phyloP scores from a whole-genome alignment of 2,888 invertebrate genomes.

The Orthosia incerta region DNA sequence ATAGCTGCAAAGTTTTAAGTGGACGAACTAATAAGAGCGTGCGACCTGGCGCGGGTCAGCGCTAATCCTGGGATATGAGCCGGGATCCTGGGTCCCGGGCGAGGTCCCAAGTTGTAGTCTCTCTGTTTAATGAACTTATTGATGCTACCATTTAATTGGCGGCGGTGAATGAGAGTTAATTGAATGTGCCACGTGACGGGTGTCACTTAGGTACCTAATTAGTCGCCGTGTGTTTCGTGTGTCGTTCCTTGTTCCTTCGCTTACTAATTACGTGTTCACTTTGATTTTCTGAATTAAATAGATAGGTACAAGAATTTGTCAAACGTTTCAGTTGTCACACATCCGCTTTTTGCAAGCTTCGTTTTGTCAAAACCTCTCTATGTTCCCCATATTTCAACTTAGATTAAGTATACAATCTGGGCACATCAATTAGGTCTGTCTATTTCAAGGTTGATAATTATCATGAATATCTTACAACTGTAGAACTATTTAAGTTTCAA shows the following conservation, averaged over 20 bases:
- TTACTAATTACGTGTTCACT: background rate
- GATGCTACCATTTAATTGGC: constrained; percentile 35
- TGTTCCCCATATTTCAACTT: background rate
- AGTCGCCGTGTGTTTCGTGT: background rate
- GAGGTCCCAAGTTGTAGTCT: constrained; percentile 12
- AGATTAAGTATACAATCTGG: background rate
- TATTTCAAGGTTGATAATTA: background rate
- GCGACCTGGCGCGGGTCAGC: constrained; percentile 32
- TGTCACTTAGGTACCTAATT: constrained; percentile 23
- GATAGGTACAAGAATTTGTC: constrained; percentile 2
- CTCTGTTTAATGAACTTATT: constrained; percentile 52
- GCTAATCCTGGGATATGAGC: constrained; percentile 58
- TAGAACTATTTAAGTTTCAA: constrained; percentile 6
- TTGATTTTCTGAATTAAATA: constrained; percentile 12
- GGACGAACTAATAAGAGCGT: constrained; percentile 55
- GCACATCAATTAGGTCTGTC: background rate
- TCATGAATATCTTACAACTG: background rate
- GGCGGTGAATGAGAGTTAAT: constrained; percentile 37
- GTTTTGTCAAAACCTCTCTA: background rate
- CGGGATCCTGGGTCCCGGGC: constrained; percentile 10
- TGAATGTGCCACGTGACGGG: constrained; percentile 34
- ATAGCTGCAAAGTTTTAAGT: constrained; percentile 48
- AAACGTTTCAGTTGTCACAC: background rate
- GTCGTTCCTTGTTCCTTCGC: constrained; percentile 14
- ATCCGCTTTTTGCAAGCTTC: background rate